Percentiles rank a stretch among this genome's conserved stretches.
These are phyloP conservation scores for Carettochelys insculpta DNA, from an alignment of 2,113 vertebrate genomes.

Conservation along the genomic window DNA sequence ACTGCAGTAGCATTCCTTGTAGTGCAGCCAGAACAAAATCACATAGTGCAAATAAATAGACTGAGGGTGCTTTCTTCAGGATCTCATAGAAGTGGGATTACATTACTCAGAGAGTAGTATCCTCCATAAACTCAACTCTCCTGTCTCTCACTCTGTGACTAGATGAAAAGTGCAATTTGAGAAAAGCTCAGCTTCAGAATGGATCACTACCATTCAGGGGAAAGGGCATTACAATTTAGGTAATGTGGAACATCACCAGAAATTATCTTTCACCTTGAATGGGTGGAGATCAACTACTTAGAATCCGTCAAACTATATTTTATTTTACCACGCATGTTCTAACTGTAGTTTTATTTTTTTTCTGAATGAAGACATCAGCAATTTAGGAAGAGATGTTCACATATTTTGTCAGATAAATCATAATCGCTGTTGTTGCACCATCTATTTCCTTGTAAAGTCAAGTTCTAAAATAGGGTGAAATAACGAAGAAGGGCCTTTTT, in stretches of 20 bases:
- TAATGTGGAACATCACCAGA: too few species aligned
- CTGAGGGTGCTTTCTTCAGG: not conserved
- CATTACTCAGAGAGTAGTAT: not conserved
- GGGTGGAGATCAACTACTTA: too few species aligned
- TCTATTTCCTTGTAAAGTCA: not conserved
- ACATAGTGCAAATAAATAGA: not conserved
- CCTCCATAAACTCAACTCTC: not conserved
- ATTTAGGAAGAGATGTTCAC: not conserved
- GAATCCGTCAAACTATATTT: not conserved
- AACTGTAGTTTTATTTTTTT: not conserved
- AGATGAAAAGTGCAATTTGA: not conserved
- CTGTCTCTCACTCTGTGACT: not conserved
- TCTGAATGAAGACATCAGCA: accelerated
- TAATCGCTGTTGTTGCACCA: accelerated
- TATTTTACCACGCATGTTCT: not conserved
- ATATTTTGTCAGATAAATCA: accelerated
- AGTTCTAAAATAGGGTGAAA: not conserved
- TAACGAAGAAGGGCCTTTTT: accelerated
- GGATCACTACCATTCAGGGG: not conserved
- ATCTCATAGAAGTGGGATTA: not conserved
- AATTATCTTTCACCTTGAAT: accelerated
- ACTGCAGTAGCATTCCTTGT: too few species aligned
- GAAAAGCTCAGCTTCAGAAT: not conserved
- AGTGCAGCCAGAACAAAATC: not conserved
- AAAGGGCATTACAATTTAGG: not conserved